Evolutionary conservation across 2,888 invertebrate genomes (phyloP), one percentile per base, ranked within the genome.

Genomic region (Alcis repandata): DNA sequence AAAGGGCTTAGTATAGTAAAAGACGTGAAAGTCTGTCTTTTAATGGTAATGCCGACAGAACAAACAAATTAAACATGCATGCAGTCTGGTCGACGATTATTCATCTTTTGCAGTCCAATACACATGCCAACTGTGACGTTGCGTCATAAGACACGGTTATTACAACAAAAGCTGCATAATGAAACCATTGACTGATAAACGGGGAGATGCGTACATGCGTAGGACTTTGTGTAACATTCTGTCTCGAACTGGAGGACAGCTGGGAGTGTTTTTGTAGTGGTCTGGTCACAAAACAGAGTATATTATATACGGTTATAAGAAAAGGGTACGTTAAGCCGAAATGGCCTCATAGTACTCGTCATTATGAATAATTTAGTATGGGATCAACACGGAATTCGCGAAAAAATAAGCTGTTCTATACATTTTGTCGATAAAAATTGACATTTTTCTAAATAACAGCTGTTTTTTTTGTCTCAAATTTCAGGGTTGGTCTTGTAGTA

Each of bases 21-120:
- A 27, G 40, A n/a, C 8, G n/a, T 17, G 22, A 38, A 58, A 48
- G 48, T 48, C 17, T 40, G 27, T 27, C 27, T 32, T 19, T 51
- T 15, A 53, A 6, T 53, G 56, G 41, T 41, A 49, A 54, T 9
- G 36, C 8, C 19, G 7, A 32, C 33, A 49, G 41, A 59, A 48
- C 52, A 63, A 53, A 59, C 38, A 53, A 48, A 56, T 43, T 20
- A 51, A 43, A 57, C 20, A 36, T 46, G 56, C 11, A 45, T 17
- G 43, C 53, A 60, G 60, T 13, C 57, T 11, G 64, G 56, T 32
- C 45, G 60, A 45, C 54, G 45, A 65, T 65, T 61, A 66, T 61
- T 66, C 46, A 46, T 58, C 45, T 57, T 60, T 61, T 61, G 60
- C 52, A 52, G 38, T 59, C 32, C 49, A 66, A 58, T 66, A 57